Evolutionary conservation across 2,888 invertebrate genomes (phyloP), one percentile per base, ranked within the genome.

Genomic region (Brassicogethes aeneus): DNA sequence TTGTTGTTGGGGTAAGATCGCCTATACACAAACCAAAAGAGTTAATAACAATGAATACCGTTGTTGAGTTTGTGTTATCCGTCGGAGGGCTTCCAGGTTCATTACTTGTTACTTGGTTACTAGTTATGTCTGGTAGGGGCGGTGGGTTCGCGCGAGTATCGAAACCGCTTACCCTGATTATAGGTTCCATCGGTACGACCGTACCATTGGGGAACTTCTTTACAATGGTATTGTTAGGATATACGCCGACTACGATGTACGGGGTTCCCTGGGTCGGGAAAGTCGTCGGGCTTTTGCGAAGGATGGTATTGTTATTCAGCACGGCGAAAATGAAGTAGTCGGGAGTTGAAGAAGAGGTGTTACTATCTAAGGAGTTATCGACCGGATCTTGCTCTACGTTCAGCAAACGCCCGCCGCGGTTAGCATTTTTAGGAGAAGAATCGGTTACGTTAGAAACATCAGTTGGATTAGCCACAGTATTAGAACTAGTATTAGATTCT

Each of bases 191-290:
- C 68, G 84, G 83, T 66, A 85, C 79, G 68, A 80, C 71, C 63
- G 85, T 84, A 66, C 85, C 85, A 60, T 86, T 85, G 51, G 85
- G 85, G 64, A 80, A 85, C 71, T 82, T 85, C 70, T 81, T 79
- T 64, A 85, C 80, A 65, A 85, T 72, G 65, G 80, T 83, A 69
- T 84, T 84, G 72, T 85, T 83, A 53, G 85, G 84, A 65, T 79
- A 80, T 59, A 85, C 76, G 64, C 85, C 84, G 59, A 81, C 82
- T 64, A 85, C 76, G 56, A 84, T 77, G 66, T 79, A 84, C 51
- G 84, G 83, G 57, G 80, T 73, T 61, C 80, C 77, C 69, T 80
- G 80, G 60, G 76, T 70, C 62, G 80, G 79, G 66, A 79, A 73
- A 57, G 74, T 63, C 64, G 79, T 77, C 52, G 83, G 82, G 53